phyloP scores from a whole-genome alignment of 2,113 vertebrate species.

The Ginglymostoma cirratum region DNA sequence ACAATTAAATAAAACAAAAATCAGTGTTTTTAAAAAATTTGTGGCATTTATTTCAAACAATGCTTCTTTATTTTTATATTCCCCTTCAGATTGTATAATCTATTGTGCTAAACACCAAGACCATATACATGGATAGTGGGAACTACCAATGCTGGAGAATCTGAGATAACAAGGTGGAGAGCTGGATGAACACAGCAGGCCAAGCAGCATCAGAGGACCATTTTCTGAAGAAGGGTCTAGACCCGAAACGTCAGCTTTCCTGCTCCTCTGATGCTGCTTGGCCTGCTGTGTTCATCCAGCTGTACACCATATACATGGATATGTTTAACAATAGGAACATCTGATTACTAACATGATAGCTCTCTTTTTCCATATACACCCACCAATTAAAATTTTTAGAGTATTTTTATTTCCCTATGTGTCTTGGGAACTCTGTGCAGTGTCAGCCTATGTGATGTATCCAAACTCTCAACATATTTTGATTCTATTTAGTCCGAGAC shows the following conservation, averaged over 20 bases:
- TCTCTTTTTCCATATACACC: background rate
- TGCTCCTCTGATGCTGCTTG: too few relatives aligned
- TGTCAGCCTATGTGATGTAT: background rate
- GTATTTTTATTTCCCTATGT: background rate
- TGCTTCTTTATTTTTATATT: background rate
- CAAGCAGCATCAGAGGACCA: too few relatives aligned
- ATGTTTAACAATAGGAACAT: too few relatives aligned
- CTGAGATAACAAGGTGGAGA: too few relatives aligned
- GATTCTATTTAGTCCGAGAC: background rate
- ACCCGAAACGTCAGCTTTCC: too few relatives aligned
- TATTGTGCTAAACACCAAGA: background rate
- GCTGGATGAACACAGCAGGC: too few relatives aligned
- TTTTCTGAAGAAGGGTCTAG: too few relatives aligned
- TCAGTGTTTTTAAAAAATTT: conserved; percentile 12
- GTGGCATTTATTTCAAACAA: background rate
- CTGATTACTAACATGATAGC: too few relatives aligned
- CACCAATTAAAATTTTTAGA: background rate
- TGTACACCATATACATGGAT: too few relatives aligned
- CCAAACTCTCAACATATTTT: background rate
- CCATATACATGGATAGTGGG: too few relatives aligned
- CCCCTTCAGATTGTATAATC: background rate
- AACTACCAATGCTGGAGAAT: too few relatives aligned
- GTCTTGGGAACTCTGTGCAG: background rate
- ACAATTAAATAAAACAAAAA: background rate
- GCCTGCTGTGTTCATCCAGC: too few relatives aligned